A percentile compares a stretch with the other conserved stretches of the same genome.
Conservation (phyloP, 2,113 vertebrate species). For the Psettodes erumei region DNA sequence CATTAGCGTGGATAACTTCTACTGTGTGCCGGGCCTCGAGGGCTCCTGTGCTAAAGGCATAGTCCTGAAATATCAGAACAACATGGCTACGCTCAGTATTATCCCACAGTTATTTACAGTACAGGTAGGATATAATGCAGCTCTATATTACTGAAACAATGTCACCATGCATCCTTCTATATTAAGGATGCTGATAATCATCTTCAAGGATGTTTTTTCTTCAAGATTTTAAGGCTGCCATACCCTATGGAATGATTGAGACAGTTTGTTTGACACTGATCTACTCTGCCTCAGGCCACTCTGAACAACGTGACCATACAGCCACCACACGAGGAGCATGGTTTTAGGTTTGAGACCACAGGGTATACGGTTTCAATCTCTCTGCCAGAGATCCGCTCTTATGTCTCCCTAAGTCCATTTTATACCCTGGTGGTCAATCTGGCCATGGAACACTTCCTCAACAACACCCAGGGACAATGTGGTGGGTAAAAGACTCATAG, state of each 20-base stretch:
- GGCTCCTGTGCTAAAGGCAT: slow-evolving; percentile 76
- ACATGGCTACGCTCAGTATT: slow-evolving; percentile 61
- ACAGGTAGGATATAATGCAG: slow-evolving; percentile 57
- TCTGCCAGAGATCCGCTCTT: slow-evolving; percentile 75
- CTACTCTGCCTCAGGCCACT: slow-evolving; percentile 58
- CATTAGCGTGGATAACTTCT: slow-evolving; percentile 79
- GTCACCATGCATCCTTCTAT: neutral
- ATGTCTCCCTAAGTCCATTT: slow-evolving; percentile 53
- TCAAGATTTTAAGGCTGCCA: neutral
- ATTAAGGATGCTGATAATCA: neutral
- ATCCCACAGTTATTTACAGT: neutral
- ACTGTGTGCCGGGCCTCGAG: neutral
- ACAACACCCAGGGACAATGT: slow-evolving; percentile 83
- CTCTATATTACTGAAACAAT: neutral
- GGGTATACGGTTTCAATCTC: slow-evolving; percentile 54
- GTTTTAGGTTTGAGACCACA: slow-evolving; percentile 72
- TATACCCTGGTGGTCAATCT: slow-evolving; percentile 70
- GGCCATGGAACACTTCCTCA: slow-evolving; percentile 73
- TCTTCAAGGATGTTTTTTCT: neutral
- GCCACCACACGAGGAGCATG: slow-evolving; percentile 66
- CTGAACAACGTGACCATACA: slow-evolving; percentile 65
- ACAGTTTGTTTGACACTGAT: slow-evolving; percentile 11
- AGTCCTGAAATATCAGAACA: slow-evolving; percentile 70
- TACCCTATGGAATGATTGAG: neutral
- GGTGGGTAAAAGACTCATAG: slow-evolving; percentile 70